Percentiles rank a stretch among this genome's conserved stretches.
Evolutionary conservation across 2,113 vertebrate genomes (phyloP).

Genomic region (Equus przewalskii): DNA sequence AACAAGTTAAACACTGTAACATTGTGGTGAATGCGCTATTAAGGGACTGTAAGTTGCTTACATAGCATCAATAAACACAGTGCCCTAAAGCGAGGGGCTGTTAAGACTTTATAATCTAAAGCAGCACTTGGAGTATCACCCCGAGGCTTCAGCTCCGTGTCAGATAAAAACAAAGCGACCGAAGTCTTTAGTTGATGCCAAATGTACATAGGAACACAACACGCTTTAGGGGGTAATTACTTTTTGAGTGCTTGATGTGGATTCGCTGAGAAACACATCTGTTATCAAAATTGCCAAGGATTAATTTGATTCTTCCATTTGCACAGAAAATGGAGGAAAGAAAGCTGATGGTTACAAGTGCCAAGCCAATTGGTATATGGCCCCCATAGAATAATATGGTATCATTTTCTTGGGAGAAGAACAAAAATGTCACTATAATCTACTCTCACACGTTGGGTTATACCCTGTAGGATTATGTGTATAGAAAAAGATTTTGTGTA

Average conservation of each 20-base stretch:
- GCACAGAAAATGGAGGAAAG: conserved; percentile 48
- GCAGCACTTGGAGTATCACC: conserved; percentile 86
- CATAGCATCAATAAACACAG: conserved; percentile 85
- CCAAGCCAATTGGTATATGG: neutral
- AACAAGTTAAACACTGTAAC: conserved; percentile 87
- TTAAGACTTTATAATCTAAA: conserved; percentile 88
- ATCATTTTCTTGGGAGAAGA: conserved; percentile 29
- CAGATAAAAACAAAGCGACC: conserved; percentile 86
- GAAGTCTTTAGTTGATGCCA: conserved; percentile 59
- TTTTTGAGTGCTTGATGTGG: conserved; percentile 63
- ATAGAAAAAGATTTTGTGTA: conserved; percentile 10
- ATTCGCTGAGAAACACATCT: conserved; percentile 75
- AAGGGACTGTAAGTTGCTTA: conserved; percentile 87
- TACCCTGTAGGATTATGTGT: neutral
- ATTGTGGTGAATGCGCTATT: conserved; percentile 85
- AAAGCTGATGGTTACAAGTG: neutral
- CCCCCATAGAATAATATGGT: neutral
- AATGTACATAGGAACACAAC: conserved; percentile 58
- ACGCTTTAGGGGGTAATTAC: conserved; percentile 75
- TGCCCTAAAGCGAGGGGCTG: conserved; percentile 82
- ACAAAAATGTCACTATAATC: neutral
- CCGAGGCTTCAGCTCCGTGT: conserved; percentile 76
- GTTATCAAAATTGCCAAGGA: conserved; percentile 78
- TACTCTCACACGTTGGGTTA: neutral
- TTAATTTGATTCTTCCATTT: conserved; percentile 73